Evolutionary conservation across 1,140 invertebrate genomes (phyloP).

Genomic region (Trichonephila clavipes): DNA sequence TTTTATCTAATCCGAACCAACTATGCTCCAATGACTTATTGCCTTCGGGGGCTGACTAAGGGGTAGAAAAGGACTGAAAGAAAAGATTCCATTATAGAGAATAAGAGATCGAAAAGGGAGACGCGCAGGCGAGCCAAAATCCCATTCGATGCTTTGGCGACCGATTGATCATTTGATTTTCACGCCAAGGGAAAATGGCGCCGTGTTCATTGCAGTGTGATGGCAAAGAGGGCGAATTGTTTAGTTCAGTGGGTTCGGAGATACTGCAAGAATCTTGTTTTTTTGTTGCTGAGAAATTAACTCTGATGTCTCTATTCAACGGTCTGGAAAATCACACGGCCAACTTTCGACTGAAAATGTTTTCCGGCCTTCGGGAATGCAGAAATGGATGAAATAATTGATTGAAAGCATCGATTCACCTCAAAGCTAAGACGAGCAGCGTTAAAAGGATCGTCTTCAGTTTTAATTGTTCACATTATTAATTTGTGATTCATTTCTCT

Average conservation of each 20-base stretch:
- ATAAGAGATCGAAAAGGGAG: slow-evolving; percentile 21
- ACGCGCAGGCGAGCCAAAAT: slow-evolving; percentile 10
- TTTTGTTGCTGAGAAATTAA: slow-evolving; percentile 47
- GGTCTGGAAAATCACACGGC: slow-evolving; percentile 29
- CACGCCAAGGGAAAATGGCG: slow-evolving; percentile 54
- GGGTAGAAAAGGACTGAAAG: neutral
- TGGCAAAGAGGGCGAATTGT: neutral
- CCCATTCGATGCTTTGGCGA: slow-evolving; percentile 32
- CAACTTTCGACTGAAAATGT: slow-evolving; percentile 17
- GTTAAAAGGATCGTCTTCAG: no score
- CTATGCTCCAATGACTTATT: slow-evolving; percentile 47
- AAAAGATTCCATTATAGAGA: slow-evolving; percentile 27
- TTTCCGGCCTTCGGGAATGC: neutral
- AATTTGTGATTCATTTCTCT: no score
- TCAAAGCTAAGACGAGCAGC: neutral
- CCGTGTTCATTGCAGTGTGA: neutral
- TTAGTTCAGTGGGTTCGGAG: slow-evolving; percentile 32
- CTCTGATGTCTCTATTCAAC: slow-evolving; percentile 44
- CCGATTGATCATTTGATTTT: slow-evolving; percentile 62
- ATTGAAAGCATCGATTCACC: slow-evolving; percentile 1
- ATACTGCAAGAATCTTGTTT: slow-evolving; percentile 21
- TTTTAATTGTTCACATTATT: no score
- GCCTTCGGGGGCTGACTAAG: neutral
- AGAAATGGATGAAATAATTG: neutral
- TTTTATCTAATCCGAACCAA: slow-evolving; percentile 47